A percentile compares a stretch with the other conserved stretches of the same genome.
Conservation (phyloP, 1,140 invertebrate species). For the Ostrea edulis region DNA sequence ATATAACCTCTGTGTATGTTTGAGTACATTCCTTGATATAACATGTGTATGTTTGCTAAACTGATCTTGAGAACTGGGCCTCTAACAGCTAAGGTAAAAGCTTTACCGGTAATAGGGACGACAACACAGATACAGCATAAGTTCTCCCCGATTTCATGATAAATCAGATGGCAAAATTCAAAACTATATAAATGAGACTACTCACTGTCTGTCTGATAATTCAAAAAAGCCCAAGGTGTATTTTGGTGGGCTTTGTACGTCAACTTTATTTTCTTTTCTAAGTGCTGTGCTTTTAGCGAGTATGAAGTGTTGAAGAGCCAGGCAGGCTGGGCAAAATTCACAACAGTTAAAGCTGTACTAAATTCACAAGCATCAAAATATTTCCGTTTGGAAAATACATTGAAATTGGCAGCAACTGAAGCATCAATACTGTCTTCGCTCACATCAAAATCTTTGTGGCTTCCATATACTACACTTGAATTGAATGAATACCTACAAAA, state of each 20-base stretch:
- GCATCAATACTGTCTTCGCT: neutral
- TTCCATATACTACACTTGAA: neutral
- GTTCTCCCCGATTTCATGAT: too few species aligned
- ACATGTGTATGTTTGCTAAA: too few species aligned
- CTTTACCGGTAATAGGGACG: too few species aligned
- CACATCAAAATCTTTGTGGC: neutral
- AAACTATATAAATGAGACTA: neutral
- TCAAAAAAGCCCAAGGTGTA: neutral
- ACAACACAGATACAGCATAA: too few species aligned
- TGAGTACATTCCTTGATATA: too few species aligned
- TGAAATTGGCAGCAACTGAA: neutral
- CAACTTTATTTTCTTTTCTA: neutral
- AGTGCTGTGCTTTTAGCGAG: neutral
- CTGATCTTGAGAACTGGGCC: too few species aligned
- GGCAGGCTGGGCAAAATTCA: neutral
- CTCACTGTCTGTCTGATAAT: slow-evolving; percentile 3
- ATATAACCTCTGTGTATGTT: too few species aligned
- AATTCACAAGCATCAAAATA: neutral
- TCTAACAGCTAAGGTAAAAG: too few species aligned
- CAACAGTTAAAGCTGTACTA: neutral
- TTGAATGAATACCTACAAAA: neutral
- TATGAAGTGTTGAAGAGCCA: neutral
- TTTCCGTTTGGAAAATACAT: neutral
- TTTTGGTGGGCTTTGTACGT: neutral
- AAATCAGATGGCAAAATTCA: too few species aligned